These are phyloP conservation scores for Paramormyrops kingsleyae DNA, from an alignment of 2,113 vertebrate genomes.

Conservation along the genomic window DNA sequence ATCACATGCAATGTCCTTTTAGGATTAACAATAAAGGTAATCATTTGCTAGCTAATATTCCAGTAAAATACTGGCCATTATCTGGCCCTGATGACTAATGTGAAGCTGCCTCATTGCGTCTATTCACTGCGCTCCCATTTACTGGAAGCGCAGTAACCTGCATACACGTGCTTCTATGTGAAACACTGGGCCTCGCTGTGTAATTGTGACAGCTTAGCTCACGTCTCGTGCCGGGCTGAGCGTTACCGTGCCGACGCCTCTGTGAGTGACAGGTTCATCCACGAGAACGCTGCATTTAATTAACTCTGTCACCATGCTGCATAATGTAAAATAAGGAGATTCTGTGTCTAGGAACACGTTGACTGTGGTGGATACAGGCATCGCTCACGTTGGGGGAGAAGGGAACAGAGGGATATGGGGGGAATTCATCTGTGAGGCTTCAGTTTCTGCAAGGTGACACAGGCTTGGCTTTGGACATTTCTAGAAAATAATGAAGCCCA, in stretches of 20 bases:
- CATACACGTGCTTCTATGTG: not conserved
- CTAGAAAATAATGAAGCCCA: not conserved
- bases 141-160: not conserved
- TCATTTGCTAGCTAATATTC: not conserved
- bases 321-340: not conserved
- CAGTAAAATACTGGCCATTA: not conserved
- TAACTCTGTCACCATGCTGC: not conserved
- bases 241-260: not conserved
- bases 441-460: not conserved
- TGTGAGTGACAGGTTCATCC: conserved; percentile 5
- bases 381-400: not conserved
- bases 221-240: not conserved
- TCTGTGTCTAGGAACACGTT: not conserved
- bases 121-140: not conserved
- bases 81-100: not conserved
- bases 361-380: not conserved
- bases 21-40: not conserved
- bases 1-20: not conserved
- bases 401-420: not conserved
- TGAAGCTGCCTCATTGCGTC: not conserved
- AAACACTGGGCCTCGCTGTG: not conserved
- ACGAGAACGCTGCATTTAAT: not conserved
- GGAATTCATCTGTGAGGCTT: not conserved
- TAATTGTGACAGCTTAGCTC: not conserved
- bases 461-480: not conserved